Evolutionary conservation across 2,113 vertebrate species (phyloP).

Genomic region (Amazona vittata): DNA sequence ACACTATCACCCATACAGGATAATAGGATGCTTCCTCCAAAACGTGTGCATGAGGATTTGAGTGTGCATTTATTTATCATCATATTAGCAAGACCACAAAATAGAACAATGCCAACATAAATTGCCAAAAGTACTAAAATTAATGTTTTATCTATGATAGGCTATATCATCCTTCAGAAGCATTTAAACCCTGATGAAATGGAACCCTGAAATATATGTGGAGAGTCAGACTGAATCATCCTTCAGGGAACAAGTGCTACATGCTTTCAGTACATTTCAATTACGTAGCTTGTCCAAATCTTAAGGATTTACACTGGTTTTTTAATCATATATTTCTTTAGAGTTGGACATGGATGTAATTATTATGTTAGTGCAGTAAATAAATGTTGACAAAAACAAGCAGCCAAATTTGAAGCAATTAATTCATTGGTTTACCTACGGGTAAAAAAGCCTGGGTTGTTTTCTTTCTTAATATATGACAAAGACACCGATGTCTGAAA

Average conservation of each 20-base stretch:
- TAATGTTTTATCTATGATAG: background rate
- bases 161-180: background rate
- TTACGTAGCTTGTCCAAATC: conserved; percentile 6
- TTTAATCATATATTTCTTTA: conserved; percentile 25
- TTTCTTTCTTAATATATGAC: background rate
- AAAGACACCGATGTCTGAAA: background rate
- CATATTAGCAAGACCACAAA: background rate
- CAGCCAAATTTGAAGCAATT: background rate
- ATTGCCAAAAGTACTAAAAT: background rate
- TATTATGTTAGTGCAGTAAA: background rate
- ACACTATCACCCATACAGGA: background rate
- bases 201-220: background rate
- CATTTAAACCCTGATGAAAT: conserved; percentile 39
- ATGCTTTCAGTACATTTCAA: conserved; percentile 41
- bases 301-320: background rate
- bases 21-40: background rate
- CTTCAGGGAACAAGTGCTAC: background rate
- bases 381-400: background rate
- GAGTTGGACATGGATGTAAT: background rate
- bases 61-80: background rate
- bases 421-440: background rate
- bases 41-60: background rate
- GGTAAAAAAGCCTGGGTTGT: background rate
- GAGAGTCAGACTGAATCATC: background rate
- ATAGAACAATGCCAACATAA: background rate